Conservation (phyloP, 2,888 invertebrate genomes). For the Corbicula japonica region DNA sequence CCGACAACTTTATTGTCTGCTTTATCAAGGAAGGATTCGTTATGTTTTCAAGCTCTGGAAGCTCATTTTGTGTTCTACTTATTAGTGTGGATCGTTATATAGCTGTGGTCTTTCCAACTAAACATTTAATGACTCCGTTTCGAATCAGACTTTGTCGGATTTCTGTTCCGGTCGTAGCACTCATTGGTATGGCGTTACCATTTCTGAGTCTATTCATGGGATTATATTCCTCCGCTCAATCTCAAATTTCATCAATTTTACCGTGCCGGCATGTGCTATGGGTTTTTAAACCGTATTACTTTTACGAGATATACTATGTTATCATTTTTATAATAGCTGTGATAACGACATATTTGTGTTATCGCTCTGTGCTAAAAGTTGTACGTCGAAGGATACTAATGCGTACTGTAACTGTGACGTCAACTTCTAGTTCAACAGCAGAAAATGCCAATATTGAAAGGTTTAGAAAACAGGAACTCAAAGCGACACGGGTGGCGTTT, state of each 20-base stretch:
- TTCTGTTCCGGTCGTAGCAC: constrained; percentile 32
- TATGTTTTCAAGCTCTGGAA: constrained; percentile 49
- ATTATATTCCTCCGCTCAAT: too few relatives aligned
- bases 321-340: constrained; percentile 30
- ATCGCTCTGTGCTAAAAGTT: constrained; percentile 39
- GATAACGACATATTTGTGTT: constrained; percentile 27
- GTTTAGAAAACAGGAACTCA: constrained; percentile 31
- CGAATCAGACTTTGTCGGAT: too few relatives aligned
- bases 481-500: constrained; percentile 52
- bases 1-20: too few relatives aligned
- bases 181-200: constrained; percentile 21
- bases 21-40: too few relatives aligned
- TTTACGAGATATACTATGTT: constrained; percentile 43
- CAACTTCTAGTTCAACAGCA: background rate
- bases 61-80: too few relatives aligned
- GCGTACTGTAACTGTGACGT: constrained; percentile 7
- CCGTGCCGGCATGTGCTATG: too few relatives aligned
- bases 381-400: constrained; percentile 27
- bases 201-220: too few relatives aligned
- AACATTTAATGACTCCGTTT: too few relatives aligned
- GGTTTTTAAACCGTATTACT: too few relatives aligned
- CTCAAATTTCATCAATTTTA: too few relatives aligned
- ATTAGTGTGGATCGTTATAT: too few relatives aligned
- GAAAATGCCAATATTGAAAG: constrained; percentile 17
- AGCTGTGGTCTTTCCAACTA: constrained; percentile 44